Conservation (phyloP, 2,888 invertebrate genomes). For the Stegophylla sp. region DNA sequence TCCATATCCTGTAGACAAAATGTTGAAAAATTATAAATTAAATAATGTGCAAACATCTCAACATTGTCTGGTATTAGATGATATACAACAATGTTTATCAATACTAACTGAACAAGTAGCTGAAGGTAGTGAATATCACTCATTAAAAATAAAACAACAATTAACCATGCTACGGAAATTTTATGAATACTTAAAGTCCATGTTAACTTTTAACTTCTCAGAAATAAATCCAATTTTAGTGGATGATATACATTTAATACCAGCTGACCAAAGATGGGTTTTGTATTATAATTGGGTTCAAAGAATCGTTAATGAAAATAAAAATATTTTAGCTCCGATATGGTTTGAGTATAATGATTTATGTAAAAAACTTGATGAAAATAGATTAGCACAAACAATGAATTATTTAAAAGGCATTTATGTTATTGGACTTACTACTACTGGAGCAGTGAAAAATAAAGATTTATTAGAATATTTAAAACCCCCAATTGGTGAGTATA, state of each 20-base stretch:
- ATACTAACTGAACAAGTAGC: constrained; percentile 42
- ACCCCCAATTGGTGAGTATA: constrained; percentile 55
- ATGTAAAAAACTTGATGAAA: constrained; percentile 43
- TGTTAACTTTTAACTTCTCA: constrained; percentile 33
- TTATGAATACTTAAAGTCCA: constrained; percentile 41
- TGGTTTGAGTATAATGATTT: constrained; percentile 47
- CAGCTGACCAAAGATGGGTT: constrained; percentile 45
- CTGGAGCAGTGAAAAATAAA: constrained; percentile 57
- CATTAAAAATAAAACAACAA: constrained; percentile 50
- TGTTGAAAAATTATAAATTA: constrained; percentile 41
- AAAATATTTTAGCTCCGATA: constrained; percentile 31
- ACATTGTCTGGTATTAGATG: constrained; percentile 31
- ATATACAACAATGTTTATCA: constrained; percentile 34
- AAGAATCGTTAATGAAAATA: constrained; percentile 33
- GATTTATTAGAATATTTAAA: constrained; percentile 49
- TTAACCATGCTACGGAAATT: constrained; percentile 43
- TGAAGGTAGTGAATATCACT: constrained; percentile 53
- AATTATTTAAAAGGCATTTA: constrained; percentile 37
- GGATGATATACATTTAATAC: constrained; percentile 55
- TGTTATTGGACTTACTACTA: constrained; percentile 52
- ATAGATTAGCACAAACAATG: constrained; percentile 40
- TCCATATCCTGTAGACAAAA: constrained; percentile 47
- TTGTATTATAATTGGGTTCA: constrained; percentile 47
- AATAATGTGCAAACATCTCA: not conserved
- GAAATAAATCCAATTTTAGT: constrained; percentile 9